These are phyloP conservation scores for Dione vanillae DNA, from an alignment of 2,888 invertebrate genomes.

Conservation along the genomic window DNA sequence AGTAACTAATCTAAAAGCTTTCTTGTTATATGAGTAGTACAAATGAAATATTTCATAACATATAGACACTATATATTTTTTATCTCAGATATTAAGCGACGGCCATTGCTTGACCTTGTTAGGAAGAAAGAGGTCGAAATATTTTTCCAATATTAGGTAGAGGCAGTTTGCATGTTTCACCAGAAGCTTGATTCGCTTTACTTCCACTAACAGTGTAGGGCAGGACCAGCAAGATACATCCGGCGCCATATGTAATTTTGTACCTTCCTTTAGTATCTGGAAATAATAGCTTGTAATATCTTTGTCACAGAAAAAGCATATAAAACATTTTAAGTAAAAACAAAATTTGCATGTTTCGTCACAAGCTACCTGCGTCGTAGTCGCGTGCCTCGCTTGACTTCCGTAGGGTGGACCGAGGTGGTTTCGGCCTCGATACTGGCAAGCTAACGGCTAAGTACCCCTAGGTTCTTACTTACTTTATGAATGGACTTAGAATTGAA, in stretches of 20 bases:
- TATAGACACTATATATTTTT: too few species aligned
- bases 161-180: slow-evolving; percentile 2
- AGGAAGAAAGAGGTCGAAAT: background rate
- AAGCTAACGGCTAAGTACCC: slow-evolving; percentile 32
- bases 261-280: background rate
- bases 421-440: slow-evolving; percentile 69
- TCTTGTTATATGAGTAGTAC: too few species aligned
- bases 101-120: slow-evolving; percentile 1
- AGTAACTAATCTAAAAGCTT: too few species aligned
- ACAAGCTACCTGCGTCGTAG: slow-evolving; percentile 64
- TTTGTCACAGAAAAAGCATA: background rate
- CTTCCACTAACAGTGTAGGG: slow-evolving; percentile 13
- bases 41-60: too few species aligned
- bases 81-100: background rate
- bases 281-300: background rate
- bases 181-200: slow-evolving; percentile 10
- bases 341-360: slow-evolving; percentile 78
- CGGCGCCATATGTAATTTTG: background rate
- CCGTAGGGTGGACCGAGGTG: slow-evolving; percentile 57
- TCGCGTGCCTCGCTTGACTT: slow-evolving; percentile 76
- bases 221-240: background rate
- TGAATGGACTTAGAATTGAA: slow-evolving; percentile 31
- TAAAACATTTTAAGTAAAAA: slow-evolving; percentile 41
- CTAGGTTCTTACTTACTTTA: slow-evolving; percentile 36
- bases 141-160: background rate